Conservation (phyloP, 2,113 vertebrate species). For the Tiliqua scincoides region DNA sequence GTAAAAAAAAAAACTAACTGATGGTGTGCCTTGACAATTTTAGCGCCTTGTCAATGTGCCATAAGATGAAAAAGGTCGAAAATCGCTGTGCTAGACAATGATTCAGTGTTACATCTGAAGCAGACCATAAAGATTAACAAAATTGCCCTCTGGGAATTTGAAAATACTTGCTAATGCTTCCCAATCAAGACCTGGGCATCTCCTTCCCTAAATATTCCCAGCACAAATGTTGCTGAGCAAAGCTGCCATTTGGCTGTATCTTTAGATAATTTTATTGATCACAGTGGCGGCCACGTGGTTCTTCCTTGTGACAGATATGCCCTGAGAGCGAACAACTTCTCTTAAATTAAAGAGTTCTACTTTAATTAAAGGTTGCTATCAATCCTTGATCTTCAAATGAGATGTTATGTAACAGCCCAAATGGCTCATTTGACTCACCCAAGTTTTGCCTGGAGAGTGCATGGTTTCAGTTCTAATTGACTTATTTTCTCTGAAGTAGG, state of each 20-base stretch:
- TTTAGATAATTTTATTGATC: not conserved
- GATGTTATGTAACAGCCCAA: not conserved
- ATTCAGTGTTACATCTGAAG: too few relatives aligned
- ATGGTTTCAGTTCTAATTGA: not conserved
- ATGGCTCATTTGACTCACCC: not conserved
- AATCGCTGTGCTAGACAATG: too few relatives aligned
- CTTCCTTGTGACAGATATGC: constrained; percentile 11
- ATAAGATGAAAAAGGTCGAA: too few relatives aligned
- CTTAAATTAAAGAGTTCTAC: not conserved
- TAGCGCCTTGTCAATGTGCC: too few relatives aligned
- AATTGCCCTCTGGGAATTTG: not conserved
- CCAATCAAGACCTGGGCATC: not conserved
- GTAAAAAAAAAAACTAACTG: too few relatives aligned
- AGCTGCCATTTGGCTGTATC: not conserved
- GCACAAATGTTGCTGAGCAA: not conserved
- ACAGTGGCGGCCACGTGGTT: not conserved
- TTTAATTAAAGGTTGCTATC: not conserved
- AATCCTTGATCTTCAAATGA: not conserved
- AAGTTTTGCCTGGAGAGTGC: not conserved
- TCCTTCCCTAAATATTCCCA: not conserved
- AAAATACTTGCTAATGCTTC: not conserved
- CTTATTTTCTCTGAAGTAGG: not conserved
- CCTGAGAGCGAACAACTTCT: not conserved
- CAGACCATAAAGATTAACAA: too few relatives aligned
- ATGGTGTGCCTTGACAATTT: too few relatives aligned